Conservation (phyloP, 2,888 invertebrate genomes). For the Xanthia togata region DNA sequence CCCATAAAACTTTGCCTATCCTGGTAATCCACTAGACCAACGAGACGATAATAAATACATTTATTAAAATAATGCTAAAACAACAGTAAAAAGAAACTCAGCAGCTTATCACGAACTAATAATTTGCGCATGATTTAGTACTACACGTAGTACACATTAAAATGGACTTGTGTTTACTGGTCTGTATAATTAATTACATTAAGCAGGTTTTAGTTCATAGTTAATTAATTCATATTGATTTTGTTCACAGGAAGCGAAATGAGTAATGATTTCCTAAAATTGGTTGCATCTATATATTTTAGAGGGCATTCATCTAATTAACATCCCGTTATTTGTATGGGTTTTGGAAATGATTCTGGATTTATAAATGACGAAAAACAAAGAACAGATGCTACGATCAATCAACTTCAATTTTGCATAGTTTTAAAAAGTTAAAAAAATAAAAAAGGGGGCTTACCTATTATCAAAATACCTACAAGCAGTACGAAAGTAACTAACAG, state of each 20-base stretch:
- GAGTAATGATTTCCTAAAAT: slow-evolving; percentile 21
- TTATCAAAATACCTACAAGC: neutral
- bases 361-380: neutral
- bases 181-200: slow-evolving; percentile 54
- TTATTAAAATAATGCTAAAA: slow-evolving; percentile 25
- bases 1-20: neutral
- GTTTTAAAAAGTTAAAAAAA: neutral
- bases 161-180: slow-evolving; percentile 53
- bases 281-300: neutral
- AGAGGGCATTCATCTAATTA: neutral
- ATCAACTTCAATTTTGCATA: neutral
- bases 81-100: slow-evolving; percentile 37
- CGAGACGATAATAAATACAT: neutral
- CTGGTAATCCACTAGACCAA: neutral
- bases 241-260: slow-evolving; percentile 16
- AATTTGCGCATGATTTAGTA: slow-evolving; percentile 54
- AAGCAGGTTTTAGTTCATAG: slow-evolving; percentile 50
- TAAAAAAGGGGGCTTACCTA: neutral
- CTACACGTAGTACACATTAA: slow-evolving; percentile 52
- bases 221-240: slow-evolving; percentile 47
- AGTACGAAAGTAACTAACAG: no score
- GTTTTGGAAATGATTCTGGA: neutral
- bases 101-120: slow-evolving; percentile 45
- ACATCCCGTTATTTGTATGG: neutral
- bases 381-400: neutral